These are phyloP conservation scores for Drosophila anceps DNA, from an alignment of 2,888 invertebrate species.

Conservation along the genomic window DNA sequence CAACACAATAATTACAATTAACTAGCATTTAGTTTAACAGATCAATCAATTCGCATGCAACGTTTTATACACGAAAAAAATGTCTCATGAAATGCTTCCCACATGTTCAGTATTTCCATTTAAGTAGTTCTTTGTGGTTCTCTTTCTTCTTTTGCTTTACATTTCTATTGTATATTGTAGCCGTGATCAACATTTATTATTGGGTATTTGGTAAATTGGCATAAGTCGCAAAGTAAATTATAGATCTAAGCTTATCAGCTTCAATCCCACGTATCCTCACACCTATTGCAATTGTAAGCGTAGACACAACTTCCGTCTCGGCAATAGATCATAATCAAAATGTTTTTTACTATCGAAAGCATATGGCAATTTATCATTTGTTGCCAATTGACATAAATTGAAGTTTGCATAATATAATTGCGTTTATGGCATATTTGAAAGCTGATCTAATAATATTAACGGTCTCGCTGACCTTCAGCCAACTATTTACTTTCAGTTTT, in stretches of 20 bases:
- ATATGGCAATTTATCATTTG: constrained; percentile 46
- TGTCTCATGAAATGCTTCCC: background rate
- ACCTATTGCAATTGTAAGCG: background rate
- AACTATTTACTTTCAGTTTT: constrained; percentile 77
- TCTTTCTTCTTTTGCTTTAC: background rate
- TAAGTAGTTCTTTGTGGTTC: background rate
- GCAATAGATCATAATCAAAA: constrained; percentile 19
- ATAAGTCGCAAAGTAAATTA: background rate
- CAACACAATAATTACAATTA: constrained; percentile 16
- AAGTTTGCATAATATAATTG: constrained; percentile 53
- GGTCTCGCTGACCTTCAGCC: constrained; percentile 68
- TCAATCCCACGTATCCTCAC: constrained; percentile 4
- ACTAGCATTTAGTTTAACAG: constrained; percentile 20
- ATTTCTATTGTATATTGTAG: too few relatives aligned
- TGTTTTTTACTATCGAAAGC: constrained; percentile 18
- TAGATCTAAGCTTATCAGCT: constrained; percentile 1
- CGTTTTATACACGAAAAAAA: background rate
- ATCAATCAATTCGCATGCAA: constrained; percentile 43
- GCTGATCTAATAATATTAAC: constrained; percentile 75
- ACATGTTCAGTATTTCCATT: background rate
- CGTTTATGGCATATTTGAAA: constrained; percentile 59
- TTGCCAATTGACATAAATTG: constrained; percentile 47
- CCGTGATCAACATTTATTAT: too few relatives aligned
- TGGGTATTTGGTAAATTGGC: too few relatives aligned
- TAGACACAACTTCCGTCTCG: constrained; percentile 35